Percentiles rank a stretch among this genome's conserved stretches.
Evolutionary conservation across 2,113 vertebrate genomes (phyloP).

Genomic region (Chaetura pelagica): DNA sequence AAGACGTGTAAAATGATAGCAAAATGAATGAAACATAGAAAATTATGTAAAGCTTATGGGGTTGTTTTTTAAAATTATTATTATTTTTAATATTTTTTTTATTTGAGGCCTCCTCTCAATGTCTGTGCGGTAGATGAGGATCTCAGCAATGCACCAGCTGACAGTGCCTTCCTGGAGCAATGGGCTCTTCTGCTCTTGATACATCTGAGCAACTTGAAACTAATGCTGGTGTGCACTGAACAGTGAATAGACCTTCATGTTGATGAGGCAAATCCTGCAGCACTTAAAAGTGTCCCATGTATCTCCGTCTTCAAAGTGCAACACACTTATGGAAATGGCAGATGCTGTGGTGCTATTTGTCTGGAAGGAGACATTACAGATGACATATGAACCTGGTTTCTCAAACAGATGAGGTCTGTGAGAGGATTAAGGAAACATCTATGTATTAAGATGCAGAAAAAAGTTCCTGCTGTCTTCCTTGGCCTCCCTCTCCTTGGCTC

Average conservation of each 20-base stretch:
- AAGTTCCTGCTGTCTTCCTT: constrained; percentile 43
- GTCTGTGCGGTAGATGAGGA: constrained; percentile 25
- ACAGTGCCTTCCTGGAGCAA: not conserved
- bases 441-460: constrained; percentile 62
- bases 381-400: constrained; percentile 47
- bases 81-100: accelerated
- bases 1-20: constrained; percentile 57
- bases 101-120: constrained; percentile 17
- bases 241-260: not conserved
- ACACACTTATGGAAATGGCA: constrained; percentile 52
- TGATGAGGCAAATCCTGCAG: constrained; percentile 24
- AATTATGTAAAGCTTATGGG: constrained; percentile 29
- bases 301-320: constrained; percentile 47
- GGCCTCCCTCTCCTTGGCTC: not conserved
- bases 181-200: constrained; percentile 6
- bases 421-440: constrained; percentile 62
- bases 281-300: constrained; percentile 41
- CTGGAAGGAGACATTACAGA: constrained; percentile 49
- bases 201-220: constrained; percentile 4
- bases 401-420: constrained; percentile 50
- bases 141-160: not conserved
- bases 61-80: not conserved
- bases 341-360: constrained; percentile 50
- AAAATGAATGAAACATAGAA: constrained; percentile 30
- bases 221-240: not conserved